These are phyloP conservation scores for Pitangus sulphuratus DNA, from an alignment of 2,797 vertebrate species.

Conservation along the genomic window DNA sequence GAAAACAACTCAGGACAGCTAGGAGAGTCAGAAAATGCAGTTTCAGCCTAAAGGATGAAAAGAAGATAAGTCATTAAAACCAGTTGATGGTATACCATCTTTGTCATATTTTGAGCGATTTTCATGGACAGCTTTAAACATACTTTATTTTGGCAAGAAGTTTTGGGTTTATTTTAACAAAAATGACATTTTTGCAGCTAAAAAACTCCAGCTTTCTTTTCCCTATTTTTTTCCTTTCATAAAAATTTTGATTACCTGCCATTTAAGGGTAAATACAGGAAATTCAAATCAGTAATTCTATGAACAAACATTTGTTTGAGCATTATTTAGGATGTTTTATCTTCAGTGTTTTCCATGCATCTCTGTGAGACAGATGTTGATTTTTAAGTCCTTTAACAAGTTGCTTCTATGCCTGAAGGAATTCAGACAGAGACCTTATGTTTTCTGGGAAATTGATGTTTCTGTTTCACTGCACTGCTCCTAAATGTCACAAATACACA, in stretches of 20 bases:
- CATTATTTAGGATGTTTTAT: not conserved
- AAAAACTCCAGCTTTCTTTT: not conserved
- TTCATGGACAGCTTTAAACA: not conserved
- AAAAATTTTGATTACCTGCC: not conserved
- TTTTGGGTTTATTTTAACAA: not conserved
- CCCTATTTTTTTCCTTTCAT: not conserved
- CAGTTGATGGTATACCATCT: not conserved
- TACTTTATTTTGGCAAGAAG: not conserved
- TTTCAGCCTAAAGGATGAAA: not conserved
- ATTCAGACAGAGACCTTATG: not conserved
- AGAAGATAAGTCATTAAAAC: not conserved
- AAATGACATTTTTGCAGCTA: not conserved
- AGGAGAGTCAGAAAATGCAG: not conserved
- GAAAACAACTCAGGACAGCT: not conserved
- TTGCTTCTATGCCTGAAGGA: not conserved
- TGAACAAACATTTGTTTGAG: not conserved
- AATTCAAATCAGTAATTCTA: not conserved
- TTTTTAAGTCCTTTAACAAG: not conserved
- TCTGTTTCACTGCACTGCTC: not conserved
- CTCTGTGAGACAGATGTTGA: not conserved
- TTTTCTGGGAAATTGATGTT: slow-evolving; percentile 6
- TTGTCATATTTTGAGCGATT: not conserved
- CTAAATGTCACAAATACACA: not conserved
- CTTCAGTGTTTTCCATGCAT: not conserved
- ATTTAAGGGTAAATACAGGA: not conserved